A percentile compares a stretch with the other conserved stretches of the same genome.
phyloP scores from a whole-genome alignment of 2,113 vertebrate genomes.

The Syrmaticus mikado region DNA sequence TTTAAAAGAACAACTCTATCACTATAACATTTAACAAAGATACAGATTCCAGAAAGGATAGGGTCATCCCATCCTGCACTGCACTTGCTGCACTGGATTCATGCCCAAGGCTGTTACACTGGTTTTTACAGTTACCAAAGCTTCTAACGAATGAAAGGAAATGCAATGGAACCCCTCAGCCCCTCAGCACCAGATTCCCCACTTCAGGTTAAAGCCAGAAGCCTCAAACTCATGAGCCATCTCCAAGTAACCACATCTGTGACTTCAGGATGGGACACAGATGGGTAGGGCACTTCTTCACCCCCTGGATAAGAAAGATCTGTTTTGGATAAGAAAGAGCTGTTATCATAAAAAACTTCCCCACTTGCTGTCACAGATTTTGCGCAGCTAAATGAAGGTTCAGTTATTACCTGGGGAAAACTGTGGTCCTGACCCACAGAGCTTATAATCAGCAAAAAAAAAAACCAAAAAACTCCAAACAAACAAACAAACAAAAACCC shows the following conservation, averaged over 20 bases:
- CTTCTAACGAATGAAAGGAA: neutral
- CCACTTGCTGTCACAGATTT: neutral
- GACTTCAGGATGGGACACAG: neutral
- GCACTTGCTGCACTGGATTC: too few species aligned
- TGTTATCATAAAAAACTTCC: neutral
- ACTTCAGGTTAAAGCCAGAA: neutral
- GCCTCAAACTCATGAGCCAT: neutral
- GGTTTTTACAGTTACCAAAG: neutral
- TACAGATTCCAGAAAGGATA: neutral
- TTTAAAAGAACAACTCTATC: neutral
- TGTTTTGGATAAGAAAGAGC: neutral
- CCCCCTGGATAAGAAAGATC: neutral
- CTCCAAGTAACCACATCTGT: neutral
- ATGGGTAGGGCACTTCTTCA: neutral
- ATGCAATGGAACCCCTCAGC: neutral
- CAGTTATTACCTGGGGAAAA: neutral
- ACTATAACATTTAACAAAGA: too few species aligned
- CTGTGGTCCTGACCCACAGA: fast-evolving
- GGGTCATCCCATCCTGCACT: neutral
- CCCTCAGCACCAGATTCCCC: neutral
- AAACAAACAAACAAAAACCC: too few species aligned
- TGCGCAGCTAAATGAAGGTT: neutral
- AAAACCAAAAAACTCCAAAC: too few species aligned
- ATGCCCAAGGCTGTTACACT: neutral
- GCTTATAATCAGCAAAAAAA: neutral